Percentiles rank a stretch among this genome's conserved stretches.
Conservation (phyloP, 1,140 invertebrate species). For the Antheraea mylitta region DNA sequence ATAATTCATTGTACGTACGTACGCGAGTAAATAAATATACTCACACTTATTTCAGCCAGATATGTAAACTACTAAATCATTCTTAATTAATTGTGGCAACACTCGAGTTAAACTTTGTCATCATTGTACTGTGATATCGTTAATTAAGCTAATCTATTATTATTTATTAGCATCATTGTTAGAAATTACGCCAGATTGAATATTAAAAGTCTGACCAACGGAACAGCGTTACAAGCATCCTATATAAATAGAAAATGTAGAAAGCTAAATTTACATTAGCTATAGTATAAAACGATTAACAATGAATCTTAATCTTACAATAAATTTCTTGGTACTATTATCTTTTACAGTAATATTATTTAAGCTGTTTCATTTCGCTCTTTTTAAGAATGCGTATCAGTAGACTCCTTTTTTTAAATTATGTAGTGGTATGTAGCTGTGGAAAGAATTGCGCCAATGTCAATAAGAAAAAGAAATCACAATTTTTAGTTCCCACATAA, state of each 20-base stretch:
- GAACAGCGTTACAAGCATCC: background rate
- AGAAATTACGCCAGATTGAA: slow-evolving; percentile 2
- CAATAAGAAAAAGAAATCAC: too few relatives aligned
- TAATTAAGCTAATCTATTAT: too few relatives aligned
- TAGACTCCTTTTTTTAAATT: too few relatives aligned
- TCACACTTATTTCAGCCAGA: background rate
- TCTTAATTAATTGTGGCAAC: background rate
- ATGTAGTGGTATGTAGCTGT: too few relatives aligned
- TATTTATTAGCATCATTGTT: background rate
- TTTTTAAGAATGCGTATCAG: background rate
- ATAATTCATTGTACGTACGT: slow-evolving; percentile 50
- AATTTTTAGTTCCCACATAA: too few relatives aligned
- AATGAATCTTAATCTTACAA: slow-evolving; percentile 18
- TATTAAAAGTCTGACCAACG: background rate
- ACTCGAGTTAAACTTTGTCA: background rate
- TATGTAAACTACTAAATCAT: background rate
- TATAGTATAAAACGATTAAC: slow-evolving; percentile 44
- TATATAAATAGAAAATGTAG: slow-evolving; percentile 17
- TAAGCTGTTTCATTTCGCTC: too few relatives aligned
- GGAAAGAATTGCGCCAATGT: too few relatives aligned
- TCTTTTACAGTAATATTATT: too few relatives aligned
- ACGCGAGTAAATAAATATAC: slow-evolving; percentile 23
- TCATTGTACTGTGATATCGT: background rate
- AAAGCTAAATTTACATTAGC: slow-evolving; percentile 21
- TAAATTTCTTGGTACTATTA: background rate